Conservation (phyloP, 1,140 invertebrate genomes). For the Brachionus rotundiformis region DNA sequence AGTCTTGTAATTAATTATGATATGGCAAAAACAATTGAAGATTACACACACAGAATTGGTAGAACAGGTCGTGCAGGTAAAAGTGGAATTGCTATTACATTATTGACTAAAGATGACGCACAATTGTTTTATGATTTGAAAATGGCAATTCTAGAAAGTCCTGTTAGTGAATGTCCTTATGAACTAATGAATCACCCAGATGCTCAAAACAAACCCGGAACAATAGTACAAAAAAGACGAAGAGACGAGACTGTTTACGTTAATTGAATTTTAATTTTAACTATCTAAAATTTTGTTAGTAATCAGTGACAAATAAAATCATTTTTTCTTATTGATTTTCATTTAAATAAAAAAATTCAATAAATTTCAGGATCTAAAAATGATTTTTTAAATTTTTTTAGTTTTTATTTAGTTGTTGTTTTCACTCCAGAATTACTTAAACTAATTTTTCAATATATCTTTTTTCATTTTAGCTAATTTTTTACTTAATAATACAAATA, state of each 20-base stretch:
- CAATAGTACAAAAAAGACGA: slow-evolving; percentile 83
- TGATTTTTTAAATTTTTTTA: no score
- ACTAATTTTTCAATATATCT: no score
- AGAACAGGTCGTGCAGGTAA: slow-evolving; percentile 98
- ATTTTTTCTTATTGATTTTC: no score
- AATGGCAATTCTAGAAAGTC: slow-evolving; percentile 81
- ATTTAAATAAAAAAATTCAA: no score
- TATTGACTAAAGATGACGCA: slow-evolving; percentile 94
- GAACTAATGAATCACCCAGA: slow-evolving; percentile 97
- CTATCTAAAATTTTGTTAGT: no score
- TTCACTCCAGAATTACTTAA: no score
- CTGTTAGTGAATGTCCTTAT: slow-evolving; percentile 90
- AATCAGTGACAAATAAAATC: no score
- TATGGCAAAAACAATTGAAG: slow-evolving; percentile 98
- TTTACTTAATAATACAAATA: no score
- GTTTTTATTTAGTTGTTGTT: no score
- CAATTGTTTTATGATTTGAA: slow-evolving; percentile 95
- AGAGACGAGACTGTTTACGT: slow-evolving; percentile 76
- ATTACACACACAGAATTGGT: slow-evolving; percentile 98
- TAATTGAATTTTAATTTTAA: no score
- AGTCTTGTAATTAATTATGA: slow-evolving; percentile 98
- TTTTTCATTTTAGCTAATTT: no score
- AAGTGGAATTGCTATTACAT: slow-evolving; percentile 89
- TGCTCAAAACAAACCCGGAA: slow-evolving; percentile 94
- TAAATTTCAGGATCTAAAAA: no score